Percentiles rank a stretch among this genome's conserved stretches.
Conservation (phyloP, 2,797 vertebrate species). For the Erethizon dorsatum region DNA sequence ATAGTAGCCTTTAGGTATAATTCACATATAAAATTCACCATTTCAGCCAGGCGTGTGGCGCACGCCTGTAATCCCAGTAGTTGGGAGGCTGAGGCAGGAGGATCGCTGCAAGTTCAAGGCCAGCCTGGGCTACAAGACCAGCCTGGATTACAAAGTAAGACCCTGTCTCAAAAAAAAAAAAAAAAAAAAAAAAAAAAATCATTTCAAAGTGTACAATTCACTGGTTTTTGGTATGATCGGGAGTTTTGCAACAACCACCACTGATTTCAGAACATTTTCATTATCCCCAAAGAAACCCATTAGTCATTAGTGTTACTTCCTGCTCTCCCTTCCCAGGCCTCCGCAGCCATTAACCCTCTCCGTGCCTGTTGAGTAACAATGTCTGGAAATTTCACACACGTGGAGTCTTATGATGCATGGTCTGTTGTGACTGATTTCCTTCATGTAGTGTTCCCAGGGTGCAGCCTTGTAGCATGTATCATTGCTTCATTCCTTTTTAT, state of each 20-base stretch:
- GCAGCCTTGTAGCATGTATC: not conserved
- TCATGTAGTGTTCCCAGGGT: not conserved
- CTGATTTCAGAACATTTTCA: not conserved
- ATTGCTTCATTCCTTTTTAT: not conserved
- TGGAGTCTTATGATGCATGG: accelerated
- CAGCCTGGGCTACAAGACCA: not conserved
- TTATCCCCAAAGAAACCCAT: not conserved
- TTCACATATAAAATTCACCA: not conserved
- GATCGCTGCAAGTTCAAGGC: not conserved
- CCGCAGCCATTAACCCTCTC: not conserved
- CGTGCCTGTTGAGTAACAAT: not conserved
- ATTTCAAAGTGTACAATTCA: not conserved
- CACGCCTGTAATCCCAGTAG: not conserved
- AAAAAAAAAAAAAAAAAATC: not conserved
- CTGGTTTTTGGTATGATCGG: not conserved
- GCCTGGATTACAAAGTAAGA: not conserved
- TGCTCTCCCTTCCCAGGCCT: not conserved
- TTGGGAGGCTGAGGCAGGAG: not conserved
- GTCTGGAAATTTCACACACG: not conserved
- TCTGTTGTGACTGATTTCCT: not conserved
- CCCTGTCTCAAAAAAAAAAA: not conserved
- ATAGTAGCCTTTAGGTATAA: not conserved
- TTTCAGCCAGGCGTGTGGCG: not conserved
- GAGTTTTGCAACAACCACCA: not conserved
- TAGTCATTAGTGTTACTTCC: not conserved